Conservation (phyloP, 2,888 invertebrate genomes). For the Eilema griseolum region DNA sequence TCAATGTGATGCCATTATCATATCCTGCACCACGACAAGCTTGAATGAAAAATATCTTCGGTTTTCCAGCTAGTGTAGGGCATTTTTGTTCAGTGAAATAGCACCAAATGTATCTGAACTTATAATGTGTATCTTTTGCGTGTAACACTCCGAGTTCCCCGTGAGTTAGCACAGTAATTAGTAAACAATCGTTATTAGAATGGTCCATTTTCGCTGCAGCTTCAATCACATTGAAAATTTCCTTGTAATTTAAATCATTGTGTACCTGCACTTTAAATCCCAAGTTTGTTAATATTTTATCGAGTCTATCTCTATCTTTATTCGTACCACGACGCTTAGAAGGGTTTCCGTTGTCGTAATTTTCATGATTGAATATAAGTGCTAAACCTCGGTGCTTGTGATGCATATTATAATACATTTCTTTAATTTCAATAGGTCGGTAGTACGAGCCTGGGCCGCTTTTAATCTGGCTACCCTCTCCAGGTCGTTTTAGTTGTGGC, state of each 20-base stretch:
- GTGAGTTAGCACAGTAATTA: conserved; percentile 94
- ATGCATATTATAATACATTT: conserved; percentile 93
- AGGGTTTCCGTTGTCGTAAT: conserved; percentile 89
- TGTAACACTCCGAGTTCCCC: conserved; percentile 96
- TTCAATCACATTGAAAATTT: conserved; percentile 89
- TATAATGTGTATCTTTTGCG: conserved; percentile 94
- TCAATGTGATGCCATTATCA: conserved; percentile 90
- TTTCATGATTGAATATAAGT: conserved; percentile 96
- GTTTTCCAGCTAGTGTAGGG: conserved; percentile 95
- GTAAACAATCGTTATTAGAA: conserved; percentile 93
- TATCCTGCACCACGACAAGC: conserved; percentile 97
- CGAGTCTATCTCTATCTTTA: conserved; percentile 92
- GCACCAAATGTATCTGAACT: conserved; percentile 92
- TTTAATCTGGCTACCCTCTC: too few species aligned
- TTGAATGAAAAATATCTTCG: conserved; percentile 91
- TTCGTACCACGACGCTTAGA: conserved; percentile 93
- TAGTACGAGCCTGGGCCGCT: neutral
- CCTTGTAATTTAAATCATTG: conserved; percentile 89
- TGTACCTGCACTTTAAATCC: conserved; percentile 91
- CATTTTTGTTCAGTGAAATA: conserved; percentile 93
- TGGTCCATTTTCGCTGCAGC: conserved; percentile 92
- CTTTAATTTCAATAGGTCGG: conserved; percentile 8
- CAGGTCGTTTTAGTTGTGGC: conserved; percentile 16
- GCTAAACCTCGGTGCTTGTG: conserved; percentile 93
- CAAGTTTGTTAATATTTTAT: conserved; percentile 87